These are phyloP conservation scores for Trematocara variabile DNA, from an alignment of 2,113 vertebrate genomes.

Conservation along the genomic window DNA sequence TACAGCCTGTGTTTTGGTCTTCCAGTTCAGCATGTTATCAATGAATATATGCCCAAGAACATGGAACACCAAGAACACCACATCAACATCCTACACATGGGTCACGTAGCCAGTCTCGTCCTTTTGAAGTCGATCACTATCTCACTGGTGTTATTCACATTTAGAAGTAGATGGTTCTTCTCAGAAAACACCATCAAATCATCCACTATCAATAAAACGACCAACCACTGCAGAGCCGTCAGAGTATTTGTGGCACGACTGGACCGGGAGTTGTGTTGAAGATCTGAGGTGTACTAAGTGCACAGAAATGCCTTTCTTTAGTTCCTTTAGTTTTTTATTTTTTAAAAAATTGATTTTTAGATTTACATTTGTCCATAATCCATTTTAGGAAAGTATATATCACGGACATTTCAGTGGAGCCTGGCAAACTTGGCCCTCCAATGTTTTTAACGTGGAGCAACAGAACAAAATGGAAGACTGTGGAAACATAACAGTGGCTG, in stretches of 20 bases:
- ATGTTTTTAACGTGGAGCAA: background rate
- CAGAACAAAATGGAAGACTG: background rate
- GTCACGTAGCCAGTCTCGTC: accelerated
- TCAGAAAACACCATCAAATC: background rate
- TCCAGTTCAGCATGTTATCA: background rate
- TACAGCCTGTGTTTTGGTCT: background rate
- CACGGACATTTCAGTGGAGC: background rate
- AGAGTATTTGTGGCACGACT: background rate
- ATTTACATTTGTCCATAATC: background rate
- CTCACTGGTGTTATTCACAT: background rate
- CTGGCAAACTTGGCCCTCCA: background rate
- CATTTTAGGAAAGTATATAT: background rate
- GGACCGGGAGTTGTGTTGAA: background rate
- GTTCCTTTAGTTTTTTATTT: accelerated
- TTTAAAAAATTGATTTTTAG: accelerated
- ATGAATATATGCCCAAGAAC: background rate
- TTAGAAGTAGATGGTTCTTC: background rate
- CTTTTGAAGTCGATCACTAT: background rate
- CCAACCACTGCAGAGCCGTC: background rate
- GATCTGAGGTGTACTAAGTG: background rate
- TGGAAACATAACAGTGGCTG: background rate
- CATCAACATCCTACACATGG: background rate
- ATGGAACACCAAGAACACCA: background rate
- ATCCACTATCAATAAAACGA: background rate
- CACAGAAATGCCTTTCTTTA: background rate